Evolutionary conservation across 2,113 vertebrate species (phyloP), one percentile per base, ranked within the genome.

Genomic region (Bos taurus): DNA sequence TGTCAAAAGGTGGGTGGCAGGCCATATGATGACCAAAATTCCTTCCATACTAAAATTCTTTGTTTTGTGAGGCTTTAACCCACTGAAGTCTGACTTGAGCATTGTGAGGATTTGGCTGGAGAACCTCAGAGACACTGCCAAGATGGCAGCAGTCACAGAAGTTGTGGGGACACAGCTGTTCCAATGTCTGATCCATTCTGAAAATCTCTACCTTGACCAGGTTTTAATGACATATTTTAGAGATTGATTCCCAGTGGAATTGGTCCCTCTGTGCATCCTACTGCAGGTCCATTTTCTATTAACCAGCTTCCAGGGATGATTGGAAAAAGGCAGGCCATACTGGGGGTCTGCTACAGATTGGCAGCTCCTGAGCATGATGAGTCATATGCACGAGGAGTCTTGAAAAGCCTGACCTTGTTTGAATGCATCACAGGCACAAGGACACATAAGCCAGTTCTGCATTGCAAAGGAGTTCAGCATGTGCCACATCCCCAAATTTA

Each of bases 211-310:
- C 67, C 33, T 40, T 84, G 77, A 82, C 78, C 28, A 54, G 92
- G 90, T 96, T 93, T 81, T 7, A 40, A 54, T 86, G 96, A 82
- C 96, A 77, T 36, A 90, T 95, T 97, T 91, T 54, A 82, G 62
- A 86, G 67, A 91, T 46, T 23, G 28, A 91, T 43, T 80, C 50
- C 81, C 87, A 50, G 1, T 2, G 46, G 59, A 97, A 88, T 4
- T 26, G 46, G 46, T 59, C 56, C 56, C 71, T 64, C 23, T 88
- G 56, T 46, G 64, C 33, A 4, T 85, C 11, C 93, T 62, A 36
- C 46, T 40, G 57, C 30, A 88, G 46, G n/a, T 59, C 33, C 40
- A 59, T 93, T 92, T 97, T 46, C 94, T 91, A 77, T 82, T 91
- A 89, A 77, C 62, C 71, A 96, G 43, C 25, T 91, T 57, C 36